Conservation (phyloP, 2,113 vertebrate species). For the Aspidoscelis tigris region DNA sequence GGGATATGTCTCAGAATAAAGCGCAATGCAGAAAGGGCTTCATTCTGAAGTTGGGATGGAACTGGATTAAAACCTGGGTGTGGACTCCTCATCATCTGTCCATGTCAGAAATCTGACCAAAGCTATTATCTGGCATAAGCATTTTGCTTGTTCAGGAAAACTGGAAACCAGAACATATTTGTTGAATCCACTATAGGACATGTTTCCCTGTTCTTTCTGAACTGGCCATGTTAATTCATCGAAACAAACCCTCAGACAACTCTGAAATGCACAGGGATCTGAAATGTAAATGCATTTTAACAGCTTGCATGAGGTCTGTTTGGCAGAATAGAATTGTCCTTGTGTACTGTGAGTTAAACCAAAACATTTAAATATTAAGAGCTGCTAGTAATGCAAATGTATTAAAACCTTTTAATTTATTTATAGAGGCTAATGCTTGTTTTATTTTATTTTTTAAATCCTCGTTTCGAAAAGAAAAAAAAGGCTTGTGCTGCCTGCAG, state of each 20-base stretch:
- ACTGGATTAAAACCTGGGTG: too few relatives aligned
- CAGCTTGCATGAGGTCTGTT: slow-evolving; percentile 25
- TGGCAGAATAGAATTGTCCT: slow-evolving; percentile 17
- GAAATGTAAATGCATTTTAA: slow-evolving; percentile 35
- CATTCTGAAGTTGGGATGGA: too few relatives aligned
- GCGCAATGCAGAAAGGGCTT: too few relatives aligned
- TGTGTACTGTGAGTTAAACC: slow-evolving; percentile 21
- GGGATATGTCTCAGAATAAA: too few relatives aligned
- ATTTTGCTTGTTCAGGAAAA: slow-evolving; percentile 8
- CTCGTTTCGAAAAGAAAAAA: neutral
- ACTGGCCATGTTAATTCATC: neutral
- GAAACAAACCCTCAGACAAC: neutral
- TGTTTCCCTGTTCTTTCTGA: too few relatives aligned
- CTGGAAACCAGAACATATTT: neutral
- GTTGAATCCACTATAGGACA: neutral
- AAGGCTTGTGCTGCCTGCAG: neutral
- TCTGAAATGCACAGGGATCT: neutral
- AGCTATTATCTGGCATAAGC: neutral
- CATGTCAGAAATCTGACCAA: neutral
- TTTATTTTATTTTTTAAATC: neutral
- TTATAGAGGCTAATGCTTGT: slow-evolving; percentile 20
- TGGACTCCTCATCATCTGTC: too few relatives aligned
- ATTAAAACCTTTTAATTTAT: slow-evolving; percentile 35
- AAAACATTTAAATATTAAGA: slow-evolving; percentile 36
- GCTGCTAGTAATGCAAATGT: slow-evolving; percentile 21